Conservation (phyloP, 2,113 vertebrate species). For the Thunnus thynnus region DNA sequence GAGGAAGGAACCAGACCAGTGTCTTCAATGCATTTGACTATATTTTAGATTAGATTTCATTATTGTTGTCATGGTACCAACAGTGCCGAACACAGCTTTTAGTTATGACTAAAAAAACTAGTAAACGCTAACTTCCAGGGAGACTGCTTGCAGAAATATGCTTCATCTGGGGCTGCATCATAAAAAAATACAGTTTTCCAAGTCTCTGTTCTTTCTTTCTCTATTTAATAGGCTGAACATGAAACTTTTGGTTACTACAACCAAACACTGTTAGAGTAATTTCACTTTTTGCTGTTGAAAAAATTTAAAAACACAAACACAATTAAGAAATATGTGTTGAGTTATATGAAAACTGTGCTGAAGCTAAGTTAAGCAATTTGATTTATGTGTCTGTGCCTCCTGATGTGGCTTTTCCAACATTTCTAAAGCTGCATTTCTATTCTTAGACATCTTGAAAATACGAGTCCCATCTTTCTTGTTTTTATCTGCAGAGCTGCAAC, state of each 20-base stretch:
- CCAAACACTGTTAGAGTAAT: not conserved
- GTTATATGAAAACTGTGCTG: not conserved
- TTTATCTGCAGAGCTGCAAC: not conserved
- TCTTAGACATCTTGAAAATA: slow-evolving; percentile 1
- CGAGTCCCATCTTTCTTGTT: slow-evolving; percentile 1
- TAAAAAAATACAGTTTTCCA: not conserved
- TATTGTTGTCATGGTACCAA: no score
- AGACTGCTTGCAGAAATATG: not conserved
- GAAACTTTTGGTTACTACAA: not conserved
- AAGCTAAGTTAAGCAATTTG: not conserved
- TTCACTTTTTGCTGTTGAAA: not conserved
- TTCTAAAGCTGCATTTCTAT: slow-evolving; percentile 5
- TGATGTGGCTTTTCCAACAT: not conserved
- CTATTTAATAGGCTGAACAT: not conserved
- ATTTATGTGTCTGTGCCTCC: not conserved
- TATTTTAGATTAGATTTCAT: no score
- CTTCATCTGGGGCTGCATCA: not conserved
- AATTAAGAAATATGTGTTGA: not conserved
- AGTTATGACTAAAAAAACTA: not conserved
- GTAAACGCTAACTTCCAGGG: not conserved
- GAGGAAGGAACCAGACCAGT: no score
- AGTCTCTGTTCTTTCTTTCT: not conserved
- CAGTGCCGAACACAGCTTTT: not conserved
- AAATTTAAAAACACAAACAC: no score
- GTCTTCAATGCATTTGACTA: no score